Evolutionary conservation across 2,797 vertebrate species (phyloP).

Genomic region (Glyptemys insculpta): DNA sequence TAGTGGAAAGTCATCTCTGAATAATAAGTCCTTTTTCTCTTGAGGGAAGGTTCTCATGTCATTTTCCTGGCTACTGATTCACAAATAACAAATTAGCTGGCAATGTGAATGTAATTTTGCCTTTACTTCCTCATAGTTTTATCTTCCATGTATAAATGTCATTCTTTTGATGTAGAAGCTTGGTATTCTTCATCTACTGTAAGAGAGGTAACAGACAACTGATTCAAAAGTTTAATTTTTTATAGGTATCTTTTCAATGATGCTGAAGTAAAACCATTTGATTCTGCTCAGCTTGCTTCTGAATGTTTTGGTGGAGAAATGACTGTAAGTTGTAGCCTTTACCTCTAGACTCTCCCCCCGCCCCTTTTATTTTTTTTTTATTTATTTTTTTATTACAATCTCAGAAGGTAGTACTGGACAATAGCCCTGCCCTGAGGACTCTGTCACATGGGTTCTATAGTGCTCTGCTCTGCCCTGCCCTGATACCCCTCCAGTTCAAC

Average conservation of each 20-base stretch:
- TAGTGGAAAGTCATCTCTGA: not conserved
- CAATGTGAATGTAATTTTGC: not conserved
- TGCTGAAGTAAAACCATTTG: slow-evolving; percentile 97
- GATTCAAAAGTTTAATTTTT: slow-evolving; percentile 23
- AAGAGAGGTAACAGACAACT: not conserved
- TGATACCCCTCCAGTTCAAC: not conserved
- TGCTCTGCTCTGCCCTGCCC: not conserved
- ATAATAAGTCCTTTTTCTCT: not conserved
- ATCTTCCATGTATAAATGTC: not conserved
- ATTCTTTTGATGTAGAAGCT: not conserved
- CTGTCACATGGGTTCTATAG: not conserved
- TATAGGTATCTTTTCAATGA: slow-evolving; percentile 98
- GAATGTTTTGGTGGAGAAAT: slow-evolving; percentile 99
- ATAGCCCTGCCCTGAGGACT: not conserved
- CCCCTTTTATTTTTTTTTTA: not conserved
- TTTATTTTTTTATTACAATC: not conserved
- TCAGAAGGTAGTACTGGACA: not conserved
- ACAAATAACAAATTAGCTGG: not conserved
- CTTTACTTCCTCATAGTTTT: not conserved
- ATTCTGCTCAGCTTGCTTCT: slow-evolving; percentile 96
- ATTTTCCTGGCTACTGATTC: not conserved
- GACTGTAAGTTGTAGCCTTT: slow-evolving; percentile 87
- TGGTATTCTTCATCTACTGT: not conserved
- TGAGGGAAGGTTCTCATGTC: not conserved
- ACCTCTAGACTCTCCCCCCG: not conserved